phyloP scores from a whole-genome alignment of 2,797 vertebrate species.

The Masticophis lateralis region DNA sequence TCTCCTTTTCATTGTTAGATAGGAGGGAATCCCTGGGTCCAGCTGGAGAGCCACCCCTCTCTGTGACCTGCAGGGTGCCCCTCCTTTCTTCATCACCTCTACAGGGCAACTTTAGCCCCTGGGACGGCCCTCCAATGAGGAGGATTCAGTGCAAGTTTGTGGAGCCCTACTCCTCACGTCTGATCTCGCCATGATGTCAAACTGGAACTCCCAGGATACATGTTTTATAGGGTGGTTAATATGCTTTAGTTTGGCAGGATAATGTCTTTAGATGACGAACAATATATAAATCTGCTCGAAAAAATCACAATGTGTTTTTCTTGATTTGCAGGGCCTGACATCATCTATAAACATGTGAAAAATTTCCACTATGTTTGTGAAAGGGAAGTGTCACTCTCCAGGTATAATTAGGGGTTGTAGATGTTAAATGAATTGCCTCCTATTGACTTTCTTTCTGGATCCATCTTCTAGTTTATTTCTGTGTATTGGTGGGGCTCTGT shows the following conservation, averaged over 20 bases:
- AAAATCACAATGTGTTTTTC: background rate
- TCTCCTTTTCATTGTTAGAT: too few relatives aligned
- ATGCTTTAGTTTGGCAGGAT: background rate
- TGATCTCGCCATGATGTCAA: too few relatives aligned
- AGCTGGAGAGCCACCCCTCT: too few relatives aligned
- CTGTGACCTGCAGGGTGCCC: too few relatives aligned
- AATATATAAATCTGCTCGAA: background rate
- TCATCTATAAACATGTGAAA: background rate
- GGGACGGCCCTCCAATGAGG: too few relatives aligned
- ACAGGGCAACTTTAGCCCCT: too few relatives aligned
- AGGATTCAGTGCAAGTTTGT: too few relatives aligned
- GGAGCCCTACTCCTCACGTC: too few relatives aligned
- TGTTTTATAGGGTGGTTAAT: background rate
- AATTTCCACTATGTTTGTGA: background rate
- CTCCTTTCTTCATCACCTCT: too few relatives aligned
- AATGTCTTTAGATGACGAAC: background rate
- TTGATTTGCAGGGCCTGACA: background rate
- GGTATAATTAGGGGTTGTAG: background rate
- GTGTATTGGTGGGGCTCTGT: background rate
- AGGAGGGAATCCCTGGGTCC: too few relatives aligned
- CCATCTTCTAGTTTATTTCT: background rate
- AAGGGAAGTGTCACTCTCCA: background rate
- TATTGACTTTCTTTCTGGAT: background rate
- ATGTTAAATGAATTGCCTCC: background rate
- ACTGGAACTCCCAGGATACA: background rate